Percentiles rank a stretch among this genome's conserved stretches.
Conservation (phyloP, 2,888 invertebrate species). For the Monopis laevigella region DNA sequence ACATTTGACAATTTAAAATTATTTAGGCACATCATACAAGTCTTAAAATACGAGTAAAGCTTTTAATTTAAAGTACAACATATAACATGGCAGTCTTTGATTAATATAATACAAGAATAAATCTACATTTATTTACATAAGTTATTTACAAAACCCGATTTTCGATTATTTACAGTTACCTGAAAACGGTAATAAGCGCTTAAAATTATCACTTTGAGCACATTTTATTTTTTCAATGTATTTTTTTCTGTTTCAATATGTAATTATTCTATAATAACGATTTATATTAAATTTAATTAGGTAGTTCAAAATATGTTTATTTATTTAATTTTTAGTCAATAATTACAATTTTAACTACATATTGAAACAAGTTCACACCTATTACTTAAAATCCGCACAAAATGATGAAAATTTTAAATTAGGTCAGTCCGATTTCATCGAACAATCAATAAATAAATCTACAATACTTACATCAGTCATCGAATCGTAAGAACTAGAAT, state of each 20-base stretch:
- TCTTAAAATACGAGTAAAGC: slow-evolving; percentile 12
- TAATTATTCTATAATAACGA: too few species aligned
- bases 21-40: background rate
- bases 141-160: slow-evolving; percentile 51
- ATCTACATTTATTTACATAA: slow-evolving; percentile 22
- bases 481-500: too few species aligned
- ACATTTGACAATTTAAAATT: background rate
- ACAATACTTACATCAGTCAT: background rate
- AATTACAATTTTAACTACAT: too few species aligned
- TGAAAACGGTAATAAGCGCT: slow-evolving; percentile 63
- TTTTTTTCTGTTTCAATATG: too few species aligned
- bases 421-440: background rate
- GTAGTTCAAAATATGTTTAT: too few species aligned
- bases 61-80: slow-evolving; percentile 23
- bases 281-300: too few species aligned
- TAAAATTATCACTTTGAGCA: slow-evolving; percentile 61
- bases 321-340: too few species aligned
- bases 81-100: slow-evolving; percentile 64
- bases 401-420: background rate
- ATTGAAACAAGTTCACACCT: too few species aligned
- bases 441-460: background rate
- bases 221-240: slow-evolving; percentile 33
- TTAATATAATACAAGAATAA: slow-evolving; percentile 42
- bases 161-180: slow-evolving; percentile 60
- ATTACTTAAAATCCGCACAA: background rate